phyloP scores from a whole-genome alignment of 92 coral and sea anemone genomes.

The Epizoanthus stellaris region DNA sequence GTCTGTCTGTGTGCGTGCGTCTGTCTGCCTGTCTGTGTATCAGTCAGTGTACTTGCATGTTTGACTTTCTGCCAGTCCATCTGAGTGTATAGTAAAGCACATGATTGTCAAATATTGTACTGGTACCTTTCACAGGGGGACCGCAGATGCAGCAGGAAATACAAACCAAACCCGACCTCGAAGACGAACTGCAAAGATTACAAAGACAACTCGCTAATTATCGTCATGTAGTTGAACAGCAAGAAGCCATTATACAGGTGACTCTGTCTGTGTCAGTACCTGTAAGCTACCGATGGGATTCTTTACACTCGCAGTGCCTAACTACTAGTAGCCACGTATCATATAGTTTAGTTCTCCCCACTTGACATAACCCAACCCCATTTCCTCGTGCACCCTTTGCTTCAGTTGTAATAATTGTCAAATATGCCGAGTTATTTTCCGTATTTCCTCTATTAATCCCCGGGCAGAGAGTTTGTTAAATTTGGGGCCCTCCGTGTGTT shows the following conservation, averaged over 20 bases:
- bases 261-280: background rate
- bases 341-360: no score
- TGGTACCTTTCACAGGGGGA: slow-evolving; percentile 14
- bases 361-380: no score
- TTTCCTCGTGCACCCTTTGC: no score
- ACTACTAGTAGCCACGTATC: no score
- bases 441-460: no score
- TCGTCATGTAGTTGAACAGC: slow-evolving; percentile 91
- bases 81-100: background rate
- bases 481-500: no score
- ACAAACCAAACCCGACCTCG: slow-evolving; percentile 39
- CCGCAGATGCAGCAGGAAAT: slow-evolving; percentile 45
- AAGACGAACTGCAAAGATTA: slow-evolving; percentile 69
- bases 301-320: no score
- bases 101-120: background rate
- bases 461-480: no score
- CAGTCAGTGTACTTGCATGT: background rate
- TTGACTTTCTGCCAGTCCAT: background rate
- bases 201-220: slow-evolving; percentile 83
- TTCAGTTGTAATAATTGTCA: no score
- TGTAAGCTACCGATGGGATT: no score
- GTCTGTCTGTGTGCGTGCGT: background rate
- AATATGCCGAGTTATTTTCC: no score
- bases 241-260: slow-evolving; percentile 91
- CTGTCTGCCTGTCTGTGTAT: background rate